Conservation (phyloP, 1,140 invertebrate species). For the Drosophila littoralis region DNA sequence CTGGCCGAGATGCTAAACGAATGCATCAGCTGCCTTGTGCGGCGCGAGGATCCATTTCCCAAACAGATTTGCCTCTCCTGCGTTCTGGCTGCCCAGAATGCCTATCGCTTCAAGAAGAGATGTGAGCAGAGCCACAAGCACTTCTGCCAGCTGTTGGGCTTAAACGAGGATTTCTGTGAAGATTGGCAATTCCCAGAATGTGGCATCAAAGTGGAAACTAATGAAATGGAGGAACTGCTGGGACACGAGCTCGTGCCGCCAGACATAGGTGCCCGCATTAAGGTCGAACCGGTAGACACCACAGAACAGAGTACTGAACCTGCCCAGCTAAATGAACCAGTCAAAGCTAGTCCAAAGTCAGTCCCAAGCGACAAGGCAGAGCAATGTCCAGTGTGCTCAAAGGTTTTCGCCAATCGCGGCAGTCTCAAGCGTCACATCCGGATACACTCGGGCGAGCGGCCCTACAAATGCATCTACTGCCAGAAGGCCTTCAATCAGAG, state of each 20-base stretch:
- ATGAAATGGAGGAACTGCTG: not conserved
- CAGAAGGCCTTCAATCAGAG: not conserved
- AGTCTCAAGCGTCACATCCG: slow-evolving; percentile 4
- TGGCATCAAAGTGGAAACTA: not conserved
- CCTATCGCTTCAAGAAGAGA: slow-evolving; percentile 9
- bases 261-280: too few species aligned
- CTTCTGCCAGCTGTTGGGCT: slow-evolving; percentile 2
- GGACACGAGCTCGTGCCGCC: not conserved
- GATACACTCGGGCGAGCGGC: slow-evolving; percentile 5
- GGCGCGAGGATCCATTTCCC: slow-evolving; percentile 19
- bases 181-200: slow-evolving; percentile 1
- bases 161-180: not conserved
- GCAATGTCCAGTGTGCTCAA: slow-evolving; percentile 4
- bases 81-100: slow-evolving; percentile 1
- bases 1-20: slow-evolving; percentile 27
- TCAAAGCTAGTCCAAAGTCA: not conserved
- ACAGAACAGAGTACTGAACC: too few species aligned
- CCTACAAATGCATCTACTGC: slow-evolving; percentile 10
- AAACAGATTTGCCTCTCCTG: slow-evolving; percentile 10
- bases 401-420: slow-evolving; percentile 2
- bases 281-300: too few species aligned
- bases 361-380: not conserved
- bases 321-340: not conserved
- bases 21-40: slow-evolving; percentile 7
- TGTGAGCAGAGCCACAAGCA: slow-evolving; percentile 22